Evolutionary conservation across 2,113 vertebrate genomes (phyloP).

Genomic region (Epinephelus fuscoguttatus): DNA sequence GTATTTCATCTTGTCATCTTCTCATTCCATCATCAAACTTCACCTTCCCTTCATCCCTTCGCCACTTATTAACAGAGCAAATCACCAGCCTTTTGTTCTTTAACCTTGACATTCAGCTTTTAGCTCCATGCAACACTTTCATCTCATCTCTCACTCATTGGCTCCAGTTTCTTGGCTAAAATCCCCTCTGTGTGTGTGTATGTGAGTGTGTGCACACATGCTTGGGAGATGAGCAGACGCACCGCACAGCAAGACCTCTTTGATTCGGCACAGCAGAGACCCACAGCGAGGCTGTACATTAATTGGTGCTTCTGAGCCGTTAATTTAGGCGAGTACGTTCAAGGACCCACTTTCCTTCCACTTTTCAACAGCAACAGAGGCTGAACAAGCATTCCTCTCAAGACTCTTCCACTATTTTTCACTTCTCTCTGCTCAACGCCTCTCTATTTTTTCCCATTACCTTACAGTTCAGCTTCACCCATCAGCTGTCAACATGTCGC

Average conservation of each 20-base stretch:
- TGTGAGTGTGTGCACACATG: constrained; percentile 25
- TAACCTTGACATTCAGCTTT: constrained; percentile 73
- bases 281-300: constrained; percentile 72
- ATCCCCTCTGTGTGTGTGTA: constrained; percentile 27
- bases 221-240: constrained; percentile 71
- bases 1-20: constrained; percentile 39
- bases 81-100: constrained; percentile 69
- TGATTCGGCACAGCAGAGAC: constrained; percentile 70
- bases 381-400: constrained; percentile 54
- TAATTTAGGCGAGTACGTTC: constrained; percentile 69
- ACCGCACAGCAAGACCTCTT: constrained; percentile 75
- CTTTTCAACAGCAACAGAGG: constrained; percentile 58
- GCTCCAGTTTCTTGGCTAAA: constrained; percentile 65
- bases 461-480: constrained; percentile 38
- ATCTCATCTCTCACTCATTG: constrained; percentile 64
- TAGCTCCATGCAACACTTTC: constrained; percentile 53
- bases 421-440: constrained; percentile 19
- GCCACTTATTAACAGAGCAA: constrained; percentile 35
- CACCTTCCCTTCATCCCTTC: constrained; percentile 56
- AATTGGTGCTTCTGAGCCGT: constrained; percentile 77
- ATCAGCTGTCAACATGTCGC: constrained; percentile 5
- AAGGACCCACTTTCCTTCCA: constrained; percentile 70
- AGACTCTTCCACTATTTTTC: constrained; percentile 55
- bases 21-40: constrained; percentile 24
- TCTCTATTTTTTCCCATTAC: constrained; percentile 31